Conservation (phyloP, 2,888 invertebrate species). For the Herminia tarsipennalis region DNA sequence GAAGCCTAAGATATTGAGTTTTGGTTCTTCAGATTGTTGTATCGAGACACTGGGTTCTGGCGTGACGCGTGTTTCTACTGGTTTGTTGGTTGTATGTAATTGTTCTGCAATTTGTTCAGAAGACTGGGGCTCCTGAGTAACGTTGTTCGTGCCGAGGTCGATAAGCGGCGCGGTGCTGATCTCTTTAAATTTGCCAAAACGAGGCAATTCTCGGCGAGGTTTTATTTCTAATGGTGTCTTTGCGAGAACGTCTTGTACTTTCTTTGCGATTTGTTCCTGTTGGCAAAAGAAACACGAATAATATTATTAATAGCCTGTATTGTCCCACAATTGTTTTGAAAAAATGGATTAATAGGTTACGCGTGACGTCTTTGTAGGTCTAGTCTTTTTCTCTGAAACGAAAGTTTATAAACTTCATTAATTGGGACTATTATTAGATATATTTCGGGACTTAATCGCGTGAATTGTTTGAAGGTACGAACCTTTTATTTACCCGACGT, state of each 20-base stretch:
- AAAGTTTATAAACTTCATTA: too few relatives aligned
- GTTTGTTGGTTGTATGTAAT: background rate
- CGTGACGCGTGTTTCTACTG: slow-evolving; percentile 1
- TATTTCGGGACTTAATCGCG: too few relatives aligned
- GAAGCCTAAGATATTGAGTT: slow-evolving; percentile 67
- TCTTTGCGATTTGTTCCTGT: slow-evolving; percentile 90
- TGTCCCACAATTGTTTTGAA: too few relatives aligned
- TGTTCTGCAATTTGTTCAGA: slow-evolving; percentile 24
- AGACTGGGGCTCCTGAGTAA: slow-evolving; percentile 22
- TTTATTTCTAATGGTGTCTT: slow-evolving; percentile 89
- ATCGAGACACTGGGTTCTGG: slow-evolving; percentile 33
- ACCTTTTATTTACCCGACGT: too few relatives aligned
- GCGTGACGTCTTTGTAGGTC: too few relatives aligned
- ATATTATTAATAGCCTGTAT: too few relatives aligned
- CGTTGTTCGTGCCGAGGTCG: slow-evolving; percentile 48
- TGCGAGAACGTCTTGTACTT: slow-evolving; percentile 89
- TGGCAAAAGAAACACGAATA: slow-evolving; percentile 1
- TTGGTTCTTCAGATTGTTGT: slow-evolving; percentile 45
- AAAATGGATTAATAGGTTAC: too few relatives aligned
- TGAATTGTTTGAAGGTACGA: too few relatives aligned
- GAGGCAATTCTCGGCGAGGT: slow-evolving; percentile 67
- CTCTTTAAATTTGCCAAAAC: slow-evolving; percentile 63
- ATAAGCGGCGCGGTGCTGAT: slow-evolving; percentile 61
- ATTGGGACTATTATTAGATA: too few relatives aligned
- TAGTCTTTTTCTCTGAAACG: too few relatives aligned